phyloP scores from a whole-genome alignment of 2,797 vertebrate genomes.

The Hyperoplus lanceolatus region DNA sequence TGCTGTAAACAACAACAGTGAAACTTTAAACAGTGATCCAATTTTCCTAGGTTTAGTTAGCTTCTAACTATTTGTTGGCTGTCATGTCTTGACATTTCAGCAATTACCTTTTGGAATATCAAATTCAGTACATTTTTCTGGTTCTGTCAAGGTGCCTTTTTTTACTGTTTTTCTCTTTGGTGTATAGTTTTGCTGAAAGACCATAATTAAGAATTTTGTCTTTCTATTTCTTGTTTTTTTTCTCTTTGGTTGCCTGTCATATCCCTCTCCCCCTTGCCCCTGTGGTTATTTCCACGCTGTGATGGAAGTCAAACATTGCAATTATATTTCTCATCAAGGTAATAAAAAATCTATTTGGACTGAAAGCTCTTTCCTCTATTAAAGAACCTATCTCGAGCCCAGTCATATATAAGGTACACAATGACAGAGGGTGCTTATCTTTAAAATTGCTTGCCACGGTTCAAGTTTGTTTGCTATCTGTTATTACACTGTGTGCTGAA shows the following conservation, averaged over 20 bases:
- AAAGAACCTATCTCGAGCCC: constrained; percentile 10
- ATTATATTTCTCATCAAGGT: constrained; percentile 4
- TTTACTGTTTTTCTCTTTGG: constrained; percentile 6
- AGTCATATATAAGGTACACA: background rate
- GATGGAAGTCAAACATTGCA: background rate
- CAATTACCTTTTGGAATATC: background rate
- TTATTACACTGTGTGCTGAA: background rate
- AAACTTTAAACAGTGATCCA: no score
- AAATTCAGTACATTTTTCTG: constrained; percentile 1
- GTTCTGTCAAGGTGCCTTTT: background rate
- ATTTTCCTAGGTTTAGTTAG: no score
- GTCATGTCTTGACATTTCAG: background rate
- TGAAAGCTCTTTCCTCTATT: constrained; percentile 2
- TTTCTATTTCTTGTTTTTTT: background rate
- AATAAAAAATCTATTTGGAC: background rate
- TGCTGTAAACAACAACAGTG: no score
- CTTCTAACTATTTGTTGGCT: background rate
- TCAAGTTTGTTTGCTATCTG: constrained; percentile 36
- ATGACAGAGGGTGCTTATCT: constrained; percentile 35
- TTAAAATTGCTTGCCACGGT: constrained; percentile 32
- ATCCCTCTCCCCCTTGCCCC: background rate
- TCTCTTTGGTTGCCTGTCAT: background rate
- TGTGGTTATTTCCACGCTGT: background rate
- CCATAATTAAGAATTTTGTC: background rate
- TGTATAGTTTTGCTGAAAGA: background rate